Conservation (phyloP, 1,140 invertebrate species). For the Pteromalus puparum region DNA sequence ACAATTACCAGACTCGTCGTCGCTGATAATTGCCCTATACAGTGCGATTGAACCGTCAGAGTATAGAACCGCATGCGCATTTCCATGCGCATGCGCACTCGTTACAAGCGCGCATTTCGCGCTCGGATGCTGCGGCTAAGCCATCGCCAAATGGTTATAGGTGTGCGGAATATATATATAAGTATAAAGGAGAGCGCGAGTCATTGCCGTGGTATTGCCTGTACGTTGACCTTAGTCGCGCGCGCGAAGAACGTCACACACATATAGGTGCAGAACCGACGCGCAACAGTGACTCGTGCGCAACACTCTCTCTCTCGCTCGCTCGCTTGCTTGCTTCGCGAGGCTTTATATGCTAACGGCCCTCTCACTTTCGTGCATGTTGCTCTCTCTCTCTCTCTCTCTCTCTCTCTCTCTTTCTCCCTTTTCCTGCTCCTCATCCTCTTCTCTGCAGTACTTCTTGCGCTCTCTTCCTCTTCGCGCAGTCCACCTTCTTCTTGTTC, state of each 20-base stretch:
- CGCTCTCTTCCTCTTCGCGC: background rate
- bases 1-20: background rate
- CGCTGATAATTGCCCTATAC: background rate
- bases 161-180: background rate
- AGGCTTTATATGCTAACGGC: slow-evolving; percentile 42
- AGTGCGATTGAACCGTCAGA: background rate
- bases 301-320: slow-evolving; percentile 30
- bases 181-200: background rate
- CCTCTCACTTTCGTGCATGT: slow-evolving; percentile 45
- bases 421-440: background rate
- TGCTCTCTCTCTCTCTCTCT: background rate
- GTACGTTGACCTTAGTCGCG: slow-evolving; percentile 32
- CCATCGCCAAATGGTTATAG: too few relatives aligned
- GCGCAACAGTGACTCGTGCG: background rate
- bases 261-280: background rate
- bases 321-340: too few relatives aligned
- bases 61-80: background rate
- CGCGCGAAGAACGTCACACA: background rate
- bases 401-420: background rate
- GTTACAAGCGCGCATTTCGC: too few relatives aligned
- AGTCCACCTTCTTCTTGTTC: slow-evolving; percentile 4
- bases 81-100: background rate
- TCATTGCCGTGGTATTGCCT: slow-evolving; percentile 6
- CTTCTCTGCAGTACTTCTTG: background rate
- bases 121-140: too few relatives aligned